These are phyloP conservation scores for Papilio polyxenes DNA, from an alignment of 1,140 invertebrate genomes.

Conservation along the genomic window DNA sequence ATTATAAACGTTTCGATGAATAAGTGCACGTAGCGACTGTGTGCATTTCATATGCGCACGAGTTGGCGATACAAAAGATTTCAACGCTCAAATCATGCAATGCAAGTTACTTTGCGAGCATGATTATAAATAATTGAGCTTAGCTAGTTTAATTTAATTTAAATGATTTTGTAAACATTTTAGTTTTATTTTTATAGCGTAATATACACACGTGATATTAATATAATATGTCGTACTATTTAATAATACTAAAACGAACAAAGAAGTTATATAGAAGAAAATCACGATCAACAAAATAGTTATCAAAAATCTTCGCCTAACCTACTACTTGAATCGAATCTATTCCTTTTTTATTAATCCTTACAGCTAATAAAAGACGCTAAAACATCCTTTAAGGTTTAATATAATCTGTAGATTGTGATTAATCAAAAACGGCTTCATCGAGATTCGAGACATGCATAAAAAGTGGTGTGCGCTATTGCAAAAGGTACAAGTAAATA, in stretches of 20 bases:
- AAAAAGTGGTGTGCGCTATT: slow-evolving; percentile 32
- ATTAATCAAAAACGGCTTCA: slow-evolving; percentile 32
- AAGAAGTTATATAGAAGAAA: background rate
- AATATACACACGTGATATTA: background rate
- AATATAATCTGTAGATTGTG: background rate
- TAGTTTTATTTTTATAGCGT: background rate
- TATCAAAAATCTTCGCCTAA: background rate
- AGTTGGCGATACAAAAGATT: slow-evolving; percentile 29
- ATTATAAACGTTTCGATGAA: slow-evolving; percentile 7
- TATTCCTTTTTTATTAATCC: background rate
- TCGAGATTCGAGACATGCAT: slow-evolving; percentile 30
- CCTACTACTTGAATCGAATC: background rate
- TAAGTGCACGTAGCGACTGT: background rate
- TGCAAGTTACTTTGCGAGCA: background rate
- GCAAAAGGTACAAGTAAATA: slow-evolving; percentile 31
- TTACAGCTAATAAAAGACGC: background rate
- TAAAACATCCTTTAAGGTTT: background rate
- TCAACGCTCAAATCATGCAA: slow-evolving; percentile 30
- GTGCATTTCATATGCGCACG: slow-evolving; percentile 21
- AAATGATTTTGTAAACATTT: too few relatives aligned
- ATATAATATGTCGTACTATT: too few relatives aligned
- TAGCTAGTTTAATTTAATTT: background rate
- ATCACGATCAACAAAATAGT: too few relatives aligned
- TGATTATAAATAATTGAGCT: background rate
- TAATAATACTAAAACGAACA: background rate